phyloP scores from a whole-genome alignment of 2,113 vertebrate species.

The Tor tambroides region DNA sequence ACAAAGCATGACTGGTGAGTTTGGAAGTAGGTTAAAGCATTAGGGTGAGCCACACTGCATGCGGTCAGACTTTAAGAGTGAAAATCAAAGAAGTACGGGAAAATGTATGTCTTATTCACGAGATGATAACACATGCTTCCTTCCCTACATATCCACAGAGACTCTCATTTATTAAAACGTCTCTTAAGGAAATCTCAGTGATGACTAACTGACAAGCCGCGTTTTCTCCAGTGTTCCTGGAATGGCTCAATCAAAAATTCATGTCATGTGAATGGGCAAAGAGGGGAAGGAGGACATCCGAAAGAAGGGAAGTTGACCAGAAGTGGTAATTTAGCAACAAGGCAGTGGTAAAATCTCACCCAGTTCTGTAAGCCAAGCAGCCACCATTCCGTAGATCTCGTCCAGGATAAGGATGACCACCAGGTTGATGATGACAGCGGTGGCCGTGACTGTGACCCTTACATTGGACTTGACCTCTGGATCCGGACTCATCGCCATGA shows the following conservation, averaged over 20 bases:
- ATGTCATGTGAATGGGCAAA: background rate
- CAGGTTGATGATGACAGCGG: slow-evolving; percentile 94
- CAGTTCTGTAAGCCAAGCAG: slow-evolving; percentile 93
- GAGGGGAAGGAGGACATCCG: background rate
- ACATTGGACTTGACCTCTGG: slow-evolving; percentile 85
- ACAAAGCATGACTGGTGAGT: slow-evolving; percentile 37
- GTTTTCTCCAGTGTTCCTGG: background rate
- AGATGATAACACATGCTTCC: slow-evolving; percentile 20
- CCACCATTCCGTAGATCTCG: slow-evolving; percentile 93
- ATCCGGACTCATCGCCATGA: slow-evolving; percentile 87
- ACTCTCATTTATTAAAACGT: slow-evolving; percentile 50
- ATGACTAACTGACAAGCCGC: background rate
- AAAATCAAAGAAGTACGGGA: slow-evolving; percentile 16
- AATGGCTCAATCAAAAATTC: slow-evolving; percentile 37
- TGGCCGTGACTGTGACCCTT: slow-evolving; percentile 89
- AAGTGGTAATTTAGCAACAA: background rate
- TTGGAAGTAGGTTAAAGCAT: slow-evolving; percentile 67
- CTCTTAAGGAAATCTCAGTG: slow-evolving; percentile 35
- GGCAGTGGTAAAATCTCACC: slow-evolving; percentile 71
- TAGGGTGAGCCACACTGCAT: background rate
- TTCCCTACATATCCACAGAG: slow-evolving; percentile 19
- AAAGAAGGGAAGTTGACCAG: background rate
- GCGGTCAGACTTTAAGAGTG: slow-evolving; percentile 24
- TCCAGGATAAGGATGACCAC: slow-evolving; percentile 95
- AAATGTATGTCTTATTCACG: slow-evolving; percentile 50